Conservation (phyloP, 1,140 invertebrate species). For the Rhyacophila brunnea region DNA sequence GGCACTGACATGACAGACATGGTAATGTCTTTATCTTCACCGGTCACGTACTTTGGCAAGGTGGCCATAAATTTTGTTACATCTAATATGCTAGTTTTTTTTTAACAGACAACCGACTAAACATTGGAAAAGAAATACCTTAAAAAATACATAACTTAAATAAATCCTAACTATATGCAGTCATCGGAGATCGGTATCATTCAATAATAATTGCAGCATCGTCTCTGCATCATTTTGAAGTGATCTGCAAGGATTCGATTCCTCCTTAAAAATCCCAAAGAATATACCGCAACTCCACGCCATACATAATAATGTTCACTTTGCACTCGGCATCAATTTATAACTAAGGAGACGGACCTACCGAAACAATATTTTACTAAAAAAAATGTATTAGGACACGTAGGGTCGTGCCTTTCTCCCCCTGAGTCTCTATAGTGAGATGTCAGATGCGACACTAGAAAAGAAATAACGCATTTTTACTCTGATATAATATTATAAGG, state of each 20-base stretch:
- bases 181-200: conserved; percentile 28
- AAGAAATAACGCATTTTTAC: conserved; percentile 12
- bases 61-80: conserved; percentile 21
- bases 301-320: conserved; percentile 6
- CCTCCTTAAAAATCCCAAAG: neutral
- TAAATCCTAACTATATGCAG: conserved; percentile 28
- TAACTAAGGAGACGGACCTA: neutral
- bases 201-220: conserved; percentile 6
- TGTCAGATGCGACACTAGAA: conserved; percentile 11
- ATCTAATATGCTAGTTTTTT: conserved; percentile 10
- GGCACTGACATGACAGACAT: conserved; percentile 4
- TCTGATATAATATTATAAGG: conserved; percentile 29
- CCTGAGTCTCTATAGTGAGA: neutral
- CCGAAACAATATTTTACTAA: neutral
- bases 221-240: neutral
- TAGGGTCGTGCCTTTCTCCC: neutral
- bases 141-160: conserved; percentile 29
- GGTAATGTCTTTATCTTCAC: conserved; percentile 2
- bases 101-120: conserved; percentile 24
- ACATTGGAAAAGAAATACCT: conserved; percentile 21
- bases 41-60: neutral
- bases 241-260: neutral
- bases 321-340: conserved; percentile 5
- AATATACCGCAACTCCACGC: conserved; percentile 1
- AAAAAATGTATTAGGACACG: conserved; percentile 2